Evolutionary conservation across 2,113 vertebrate genomes (phyloP).

Genomic region (Hydropotes inermis): DNA sequence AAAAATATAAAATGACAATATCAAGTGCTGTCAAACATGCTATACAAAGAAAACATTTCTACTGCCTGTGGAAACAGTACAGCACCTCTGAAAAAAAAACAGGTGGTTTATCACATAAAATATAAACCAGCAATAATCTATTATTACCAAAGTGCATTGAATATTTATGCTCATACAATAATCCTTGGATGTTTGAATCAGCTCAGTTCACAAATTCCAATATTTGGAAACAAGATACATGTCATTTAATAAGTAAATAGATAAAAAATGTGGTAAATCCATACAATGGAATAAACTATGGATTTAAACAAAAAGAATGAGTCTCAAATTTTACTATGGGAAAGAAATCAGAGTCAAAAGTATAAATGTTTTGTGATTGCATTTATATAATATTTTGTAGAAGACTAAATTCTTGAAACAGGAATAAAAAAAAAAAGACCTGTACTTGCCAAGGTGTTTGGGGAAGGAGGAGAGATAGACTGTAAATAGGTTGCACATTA

Average conservation of each 20-base stretch:
- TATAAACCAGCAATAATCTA: not conserved
- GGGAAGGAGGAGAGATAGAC: not conserved
- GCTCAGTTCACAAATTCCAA: not conserved
- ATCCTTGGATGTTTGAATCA: not conserved
- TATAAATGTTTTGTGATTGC: not conserved
- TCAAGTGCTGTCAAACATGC: not conserved
- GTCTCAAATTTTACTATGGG: not conserved
- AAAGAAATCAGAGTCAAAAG: not conserved
- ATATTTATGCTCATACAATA: not conserved
- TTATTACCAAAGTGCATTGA: not conserved
- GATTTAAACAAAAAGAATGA: not conserved
- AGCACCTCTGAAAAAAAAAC: not conserved
- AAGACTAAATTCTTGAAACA: not conserved
- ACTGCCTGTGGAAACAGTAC: not conserved
- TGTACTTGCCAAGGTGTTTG: not conserved
- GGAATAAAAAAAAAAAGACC: not conserved
- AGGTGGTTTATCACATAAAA: not conserved
- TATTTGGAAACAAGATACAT: not conserved
- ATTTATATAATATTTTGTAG: not conserved
- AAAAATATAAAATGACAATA: not conserved
- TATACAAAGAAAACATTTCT: not conserved
- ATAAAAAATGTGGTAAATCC: not conserved
- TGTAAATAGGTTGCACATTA: not conserved
- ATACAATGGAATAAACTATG: not conserved
- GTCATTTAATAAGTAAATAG: not conserved